Base-by-base conservation (phyloP, 2,888 invertebrate species). In the Quadriops clusia region DNA sequence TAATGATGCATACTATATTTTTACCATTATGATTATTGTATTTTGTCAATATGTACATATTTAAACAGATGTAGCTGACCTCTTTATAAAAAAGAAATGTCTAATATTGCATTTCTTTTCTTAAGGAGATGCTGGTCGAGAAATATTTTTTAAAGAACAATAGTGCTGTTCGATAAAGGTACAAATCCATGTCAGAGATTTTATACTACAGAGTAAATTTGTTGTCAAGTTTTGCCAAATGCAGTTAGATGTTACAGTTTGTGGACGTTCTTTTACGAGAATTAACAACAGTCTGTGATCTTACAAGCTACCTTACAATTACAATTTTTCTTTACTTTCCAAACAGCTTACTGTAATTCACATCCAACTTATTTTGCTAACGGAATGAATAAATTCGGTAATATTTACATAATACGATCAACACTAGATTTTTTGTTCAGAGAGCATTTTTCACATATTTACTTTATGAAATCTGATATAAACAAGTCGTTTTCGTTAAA, bases 171-270 rank as follows among this genome's bases (percentile, higher is more conserved):
- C 44, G 53, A 50, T 49, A 57, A 54, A 34, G 60, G 60, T 60
- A 60, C 60, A 60, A 59, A 59, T 59, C 58, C 54, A 54, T 54
- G 58, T 58, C 56, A 56, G 55, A 57, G 54, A 55, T 55, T 54
- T 43, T 44, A 44, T 56, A 56, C 52, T n/a, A 53, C 51, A 47
- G 45, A 53, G 48, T 51, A 52, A 53, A 52, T 53, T 56, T 58
- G 54, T 57, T 56, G 50, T 54, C 51, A 50, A 55, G 49, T 53
- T 51, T 47, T 53, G 53, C 54, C 53, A 54, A 55, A 50, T 39
- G 41, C 40, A 32, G 30, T 25, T 20, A 28, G 36, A n/a, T n/a
- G n/a, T 28, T 33, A 34, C 40, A 18, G 21, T 29, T 26, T 39
- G 47, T 42, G 48, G 39, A 45, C 49, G 44, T 48, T 45, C 45